Base-by-base conservation (phyloP, 2,797 vertebrate species). In the Amniataba percoides region DNA sequence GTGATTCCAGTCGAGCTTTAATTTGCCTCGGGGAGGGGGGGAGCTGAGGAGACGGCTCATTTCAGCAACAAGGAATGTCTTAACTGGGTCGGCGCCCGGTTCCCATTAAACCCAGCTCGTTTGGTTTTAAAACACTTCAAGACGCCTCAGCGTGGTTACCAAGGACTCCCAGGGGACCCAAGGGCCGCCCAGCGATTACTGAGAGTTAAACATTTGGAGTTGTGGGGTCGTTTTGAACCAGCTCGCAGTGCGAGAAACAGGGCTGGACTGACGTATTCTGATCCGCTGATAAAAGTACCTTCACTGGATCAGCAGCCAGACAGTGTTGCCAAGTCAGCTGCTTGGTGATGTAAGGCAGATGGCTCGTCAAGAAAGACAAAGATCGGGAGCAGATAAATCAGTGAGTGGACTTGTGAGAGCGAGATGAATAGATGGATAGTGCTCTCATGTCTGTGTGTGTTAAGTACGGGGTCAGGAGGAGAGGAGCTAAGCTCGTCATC, bases 31-130 rank as follows among this genome's bases (percentile, higher is more conserved):
- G 72, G 78, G 77, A 51, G 8, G 3, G 72, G 78, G 77, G 48
- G 8, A 1, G 27, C 39, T 13, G 55, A 31, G 39, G 58, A 75
- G 68, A 62, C 25, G 34, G 63, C 46, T 72, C 58, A 59, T 78
- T 80, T 75, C 62, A 62, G 51, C 70, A 71, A 78, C 68, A 62
- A 66, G 72, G 64, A 80, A 63, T 18, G 60, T 73, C 58, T 82
- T 56, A 81, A 80, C 66, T 78, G 78, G 77, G 70, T 84, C 39
- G 34, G 27, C 73, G 77, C 65, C 42, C 81, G 36, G 71, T 65
- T 77, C 69, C 62, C 21, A 58, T 49, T 66, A 18, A 64, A 74
- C 21, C 46, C 63, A 31, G 60, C 51, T 71, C 7, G 9, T 68
- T 66, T 64, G 36, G 18, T 58, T 71, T 78, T 14, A 55, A 82